Percentiles rank a stretch among this genome's conserved stretches.
Conservation (phyloP, 1,140 invertebrate species). For the Drosophila parabipectinata region DNA sequence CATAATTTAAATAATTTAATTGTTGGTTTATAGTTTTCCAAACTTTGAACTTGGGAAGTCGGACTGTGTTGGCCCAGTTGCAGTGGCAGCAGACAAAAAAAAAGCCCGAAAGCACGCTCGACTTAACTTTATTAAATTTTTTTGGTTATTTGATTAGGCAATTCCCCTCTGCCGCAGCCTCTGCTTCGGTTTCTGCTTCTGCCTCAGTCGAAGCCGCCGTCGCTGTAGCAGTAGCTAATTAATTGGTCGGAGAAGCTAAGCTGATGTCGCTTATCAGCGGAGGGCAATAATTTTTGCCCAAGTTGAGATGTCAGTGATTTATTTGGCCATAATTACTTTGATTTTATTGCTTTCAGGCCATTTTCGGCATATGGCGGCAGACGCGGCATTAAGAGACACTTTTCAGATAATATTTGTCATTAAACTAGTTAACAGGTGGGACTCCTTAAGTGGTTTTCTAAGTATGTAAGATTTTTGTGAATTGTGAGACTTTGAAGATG, state of each 20-base stretch:
- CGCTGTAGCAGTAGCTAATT: constrained; percentile 18
- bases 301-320: constrained; percentile 55
- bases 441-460: not conserved
- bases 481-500: no score
- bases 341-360: constrained; percentile 58
- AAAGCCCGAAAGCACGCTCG: constrained; percentile 40
- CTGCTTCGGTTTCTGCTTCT: constrained; percentile 2
- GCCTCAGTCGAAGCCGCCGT: not conserved
- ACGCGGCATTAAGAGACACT: constrained; percentile 3
- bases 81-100: constrained; percentile 30
- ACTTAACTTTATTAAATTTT: constrained; percentile 52
- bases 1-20: no score
- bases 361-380: constrained; percentile 7
- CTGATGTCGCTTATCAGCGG: constrained; percentile 31
- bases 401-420: constrained; percentile 6
- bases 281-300: constrained; percentile 39
- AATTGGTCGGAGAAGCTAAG: constrained; percentile 33
- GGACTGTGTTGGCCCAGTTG: constrained; percentile 56
- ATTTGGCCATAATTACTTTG: constrained; percentile 71
- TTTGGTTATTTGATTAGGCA: constrained; percentile 49
- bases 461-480: no score
- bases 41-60: not conserved
- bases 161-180: constrained; percentile 29
- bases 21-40: not conserved
- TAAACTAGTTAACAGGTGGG: not conserved